Evolutionary conservation across 1,140 invertebrate species (phyloP).

Genomic region (Nasonia vitripennis): DNA sequence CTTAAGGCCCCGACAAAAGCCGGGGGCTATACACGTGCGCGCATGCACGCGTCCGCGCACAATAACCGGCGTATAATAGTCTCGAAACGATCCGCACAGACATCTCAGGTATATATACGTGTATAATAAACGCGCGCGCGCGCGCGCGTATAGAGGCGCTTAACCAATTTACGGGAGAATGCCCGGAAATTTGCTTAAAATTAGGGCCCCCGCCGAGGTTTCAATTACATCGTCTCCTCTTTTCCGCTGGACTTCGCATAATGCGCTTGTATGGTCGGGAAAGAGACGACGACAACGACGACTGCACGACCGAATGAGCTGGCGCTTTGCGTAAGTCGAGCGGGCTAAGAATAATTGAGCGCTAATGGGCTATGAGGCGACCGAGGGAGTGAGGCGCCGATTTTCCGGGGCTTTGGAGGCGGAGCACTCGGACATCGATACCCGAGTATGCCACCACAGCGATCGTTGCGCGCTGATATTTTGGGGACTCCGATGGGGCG

Average conservation of each 20-base stretch:
- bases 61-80: neutral
- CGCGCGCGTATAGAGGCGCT: slow-evolving; percentile 38
- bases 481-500: neutral
- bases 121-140: neutral
- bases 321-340: slow-evolving; percentile 35
- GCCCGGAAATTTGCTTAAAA: slow-evolving; percentile 56
- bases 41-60: slow-evolving; percentile 31
- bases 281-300: too few relatives aligned
- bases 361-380: slow-evolving; percentile 6
- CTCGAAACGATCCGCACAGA: neutral
- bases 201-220: slow-evolving; percentile 32
- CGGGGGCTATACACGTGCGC: slow-evolving; percentile 6
- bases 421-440: neutral
- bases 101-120: neutral
- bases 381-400: neutral
- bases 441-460: neutral
- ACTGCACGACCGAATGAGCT: neutral
- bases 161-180: slow-evolving; percentile 62
- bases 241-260: neutral
- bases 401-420: neutral
- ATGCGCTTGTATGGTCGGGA: slow-evolving; percentile 36
- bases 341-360: slow-evolving; percentile 15
- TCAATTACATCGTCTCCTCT: slow-evolving; percentile 10
- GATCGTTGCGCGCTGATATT: neutral
- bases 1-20: slow-evolving; percentile 58